A percentile compares a stretch with the other conserved stretches of the same genome.
Evolutionary conservation across 2,888 invertebrate species (phyloP).

Genomic region (Abscondita cerata): DNA sequence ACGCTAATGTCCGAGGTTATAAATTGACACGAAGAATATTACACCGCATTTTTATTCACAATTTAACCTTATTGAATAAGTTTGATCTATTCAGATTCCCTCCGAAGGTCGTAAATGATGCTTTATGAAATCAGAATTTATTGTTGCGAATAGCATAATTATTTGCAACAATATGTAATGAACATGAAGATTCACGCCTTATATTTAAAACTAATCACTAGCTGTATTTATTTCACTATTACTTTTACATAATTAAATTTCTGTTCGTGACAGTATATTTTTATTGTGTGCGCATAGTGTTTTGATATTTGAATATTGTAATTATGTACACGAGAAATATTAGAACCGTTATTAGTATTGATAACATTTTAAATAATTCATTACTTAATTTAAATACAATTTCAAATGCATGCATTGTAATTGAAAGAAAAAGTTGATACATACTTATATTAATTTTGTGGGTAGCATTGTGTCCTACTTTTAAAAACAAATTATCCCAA

Average conservation of each 20-base stretch:
- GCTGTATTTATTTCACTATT: conserved; percentile 19
- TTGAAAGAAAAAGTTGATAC: too few species aligned
- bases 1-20: not conserved
- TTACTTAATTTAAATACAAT: not conserved
- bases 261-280: conserved; percentile 25
- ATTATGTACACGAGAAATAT: too few species aligned
- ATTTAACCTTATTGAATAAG: not conserved
- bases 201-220: conserved; percentile 25
- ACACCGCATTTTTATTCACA: conserved; percentile 11
- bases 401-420: too few species aligned
- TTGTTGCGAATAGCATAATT: conserved; percentile 17
- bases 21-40: conserved; percentile 25
- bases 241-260: conserved; percentile 24
- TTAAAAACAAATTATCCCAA: too few species aligned
- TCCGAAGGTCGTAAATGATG: conserved; percentile 18
- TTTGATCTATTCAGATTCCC: conserved; percentile 13
- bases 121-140: conserved; percentile 16
- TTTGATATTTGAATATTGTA: conserved; percentile 11
- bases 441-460: too few species aligned
- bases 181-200: conserved; percentile 27
- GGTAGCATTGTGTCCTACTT: too few species aligned
- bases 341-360: conserved; percentile 1
- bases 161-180: conserved; percentile 15
- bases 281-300: conserved; percentile 9
- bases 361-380: not conserved